Conservation (phyloP, 2,797 vertebrate genomes). For the Mus caroli region DNA sequence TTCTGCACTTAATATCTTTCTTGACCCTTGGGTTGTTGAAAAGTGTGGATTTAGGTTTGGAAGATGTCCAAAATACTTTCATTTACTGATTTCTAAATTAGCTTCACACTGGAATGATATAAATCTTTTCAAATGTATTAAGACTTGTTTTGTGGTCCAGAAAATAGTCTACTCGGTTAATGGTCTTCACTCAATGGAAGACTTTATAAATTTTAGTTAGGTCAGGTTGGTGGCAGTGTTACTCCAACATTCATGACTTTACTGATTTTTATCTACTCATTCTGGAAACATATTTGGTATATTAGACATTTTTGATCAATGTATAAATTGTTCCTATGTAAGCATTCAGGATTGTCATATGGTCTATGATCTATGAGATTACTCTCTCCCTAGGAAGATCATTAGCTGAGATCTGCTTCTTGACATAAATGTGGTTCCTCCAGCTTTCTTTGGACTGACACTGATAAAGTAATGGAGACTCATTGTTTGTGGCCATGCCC, state of each 20-base stretch:
- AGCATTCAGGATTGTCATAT: neutral
- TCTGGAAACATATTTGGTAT: neutral
- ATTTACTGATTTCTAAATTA: conserved; percentile 30
- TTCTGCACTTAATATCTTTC: neutral
- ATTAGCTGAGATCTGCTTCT: neutral
- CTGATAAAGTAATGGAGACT: neutral
- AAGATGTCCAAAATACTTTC: neutral
- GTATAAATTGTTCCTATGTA: neutral
- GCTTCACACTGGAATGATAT: neutral
- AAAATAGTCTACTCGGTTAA: neutral
- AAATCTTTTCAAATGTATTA: conserved; percentile 22
- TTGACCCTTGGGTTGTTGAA: neutral
- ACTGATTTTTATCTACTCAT: neutral
- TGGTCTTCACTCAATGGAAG: neutral
- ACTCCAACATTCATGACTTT: neutral
- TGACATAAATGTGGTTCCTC: neutral
- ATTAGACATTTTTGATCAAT: neutral
- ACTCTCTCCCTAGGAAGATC: neutral
- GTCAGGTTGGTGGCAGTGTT: neutral
- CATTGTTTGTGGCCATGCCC: neutral
- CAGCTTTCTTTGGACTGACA: neutral
- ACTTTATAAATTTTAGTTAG: neutral
- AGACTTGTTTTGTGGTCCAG: neutral
- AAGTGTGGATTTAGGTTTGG: neutral
- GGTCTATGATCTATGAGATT: neutral